Base-by-base conservation (phyloP, 2,888 invertebrate species). In the Tenthredo mesomela region DNA sequence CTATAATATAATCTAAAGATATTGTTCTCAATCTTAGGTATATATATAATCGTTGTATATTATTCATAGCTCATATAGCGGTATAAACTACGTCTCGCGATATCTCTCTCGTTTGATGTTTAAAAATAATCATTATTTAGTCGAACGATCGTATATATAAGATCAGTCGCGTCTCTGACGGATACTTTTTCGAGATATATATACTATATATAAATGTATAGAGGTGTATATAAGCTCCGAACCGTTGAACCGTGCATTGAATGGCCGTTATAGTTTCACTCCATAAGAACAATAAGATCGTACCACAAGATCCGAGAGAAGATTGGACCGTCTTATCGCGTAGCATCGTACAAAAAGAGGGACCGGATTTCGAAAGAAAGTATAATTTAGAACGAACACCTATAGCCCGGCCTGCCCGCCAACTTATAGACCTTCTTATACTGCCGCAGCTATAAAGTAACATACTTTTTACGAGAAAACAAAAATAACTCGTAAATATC, bases 41-140 rank as follows among this genome's bases (percentile, higher is more conserved):
- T n/a, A 21, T 29, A 18, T 50, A 50, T 29, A 47, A n/a, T 15
- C 40, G 6, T 29, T 10, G 54, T 25, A n/a, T 77, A 29, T 54
- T 54, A 54, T 50, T 50, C 77, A 33, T 54, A 25, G 67, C 67
- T 33, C 33, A 67, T 33, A 33, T 33, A 33, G 47, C 50, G 29
- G 12, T 29, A 50, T 77, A 50, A 77, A 78, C 21, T 21, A 58
- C 54, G 78, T 61, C 58, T 61, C 58, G 58, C 58, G 58, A 78
- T 54, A 58, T 58, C 33, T 61, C 3, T 10, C 25, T 12, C 82
- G n/a, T 82, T 65, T 67, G 65, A 67, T 67, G 82, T 82, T 82
- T 82, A 67, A 82, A 82, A 67, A 82, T 82, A 82, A 67, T 82
- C 82, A 40, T 82, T 82, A 67, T 37, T 82, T 70, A 82, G 47